Conservation (phyloP, 2,888 invertebrate genomes). For the Drosophila infuscata region DNA sequence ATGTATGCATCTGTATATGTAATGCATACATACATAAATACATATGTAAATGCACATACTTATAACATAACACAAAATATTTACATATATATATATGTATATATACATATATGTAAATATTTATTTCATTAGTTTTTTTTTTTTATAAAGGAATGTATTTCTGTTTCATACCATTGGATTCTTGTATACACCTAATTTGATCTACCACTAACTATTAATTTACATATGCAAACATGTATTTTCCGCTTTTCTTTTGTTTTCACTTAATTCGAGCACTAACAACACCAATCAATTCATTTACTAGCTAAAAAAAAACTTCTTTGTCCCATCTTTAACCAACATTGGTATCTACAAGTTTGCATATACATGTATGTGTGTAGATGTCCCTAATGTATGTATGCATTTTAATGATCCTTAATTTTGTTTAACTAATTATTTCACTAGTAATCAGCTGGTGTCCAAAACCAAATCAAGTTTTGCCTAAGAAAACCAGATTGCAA, state of each 20-base stretch:
- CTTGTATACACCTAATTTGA: slow-evolving; percentile 32
- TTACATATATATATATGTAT: not conserved
- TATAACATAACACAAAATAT: not conserved
- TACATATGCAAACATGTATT: slow-evolving; percentile 22
- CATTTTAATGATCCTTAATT: not conserved
- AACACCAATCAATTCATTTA: slow-evolving; percentile 36
- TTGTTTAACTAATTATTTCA: slow-evolving; percentile 35
- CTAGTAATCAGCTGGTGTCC: slow-evolving; percentile 45
- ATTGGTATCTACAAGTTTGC: slow-evolving; percentile 17
- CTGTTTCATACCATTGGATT: slow-evolving; percentile 15
- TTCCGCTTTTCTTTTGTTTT: not conserved
- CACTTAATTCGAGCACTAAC: slow-evolving; percentile 7
- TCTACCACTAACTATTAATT: slow-evolving; percentile 46
- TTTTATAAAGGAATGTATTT: slow-evolving; percentile 3
- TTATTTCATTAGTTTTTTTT: slow-evolving; percentile 16
- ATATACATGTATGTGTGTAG: slow-evolving; percentile 1
- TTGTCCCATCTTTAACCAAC: slow-evolving; percentile 36
- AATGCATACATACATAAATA: slow-evolving; percentile 12
- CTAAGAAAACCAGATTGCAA: not conserved
- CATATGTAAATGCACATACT: slow-evolving; percentile 22
- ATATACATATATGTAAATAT: not conserved
- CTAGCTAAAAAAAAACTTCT: slow-evolving; percentile 58
- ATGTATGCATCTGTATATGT: slow-evolving; percentile 11
- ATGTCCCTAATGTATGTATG: slow-evolving; percentile 6
- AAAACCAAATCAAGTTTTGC: slow-evolving; percentile 19